Evolutionary conservation across 35 echinoderm and acorn worm genomes (phyloP).

Genomic region (Patiria miniata): DNA sequence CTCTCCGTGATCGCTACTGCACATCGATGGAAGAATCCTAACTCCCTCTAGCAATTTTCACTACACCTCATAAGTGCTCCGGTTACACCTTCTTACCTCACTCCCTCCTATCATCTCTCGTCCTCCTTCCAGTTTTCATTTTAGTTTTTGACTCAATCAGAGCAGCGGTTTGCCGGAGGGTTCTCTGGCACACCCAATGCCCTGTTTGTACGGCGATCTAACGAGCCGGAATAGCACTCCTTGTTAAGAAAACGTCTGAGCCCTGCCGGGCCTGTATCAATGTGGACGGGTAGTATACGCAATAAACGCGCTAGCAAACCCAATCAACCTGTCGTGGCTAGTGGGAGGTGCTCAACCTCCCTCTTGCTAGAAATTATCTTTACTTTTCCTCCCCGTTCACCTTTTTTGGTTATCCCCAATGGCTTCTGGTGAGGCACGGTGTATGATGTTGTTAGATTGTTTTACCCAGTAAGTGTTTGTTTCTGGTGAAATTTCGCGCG

Average conservation of each 20-base stretch:
- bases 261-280: background rate
- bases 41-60: constrained; percentile 11
- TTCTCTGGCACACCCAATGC: background rate
- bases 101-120: constrained; percentile 6
- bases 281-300: background rate
- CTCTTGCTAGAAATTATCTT: background rate
- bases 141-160: background rate
- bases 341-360: constrained; percentile 9
- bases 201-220: background rate
- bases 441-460: constrained; percentile 1
- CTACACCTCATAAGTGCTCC: constrained; percentile 27
- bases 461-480: constrained; percentile 23
- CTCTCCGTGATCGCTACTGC: too few relatives aligned
- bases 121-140: background rate
- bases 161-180: background rate
- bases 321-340: background rate
- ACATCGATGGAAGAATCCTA: too few relatives aligned
- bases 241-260: background rate
- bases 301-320: background rate
- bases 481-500: constrained; percentile 9
- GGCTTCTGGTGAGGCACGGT: background rate
- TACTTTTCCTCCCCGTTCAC: background rate
- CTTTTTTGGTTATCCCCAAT: background rate
- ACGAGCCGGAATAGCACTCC: background rate
- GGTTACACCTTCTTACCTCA: constrained; percentile 16